Evolutionary conservation across 2,888 invertebrate species (phyloP).

Genomic region (Theretra japonica): DNA sequence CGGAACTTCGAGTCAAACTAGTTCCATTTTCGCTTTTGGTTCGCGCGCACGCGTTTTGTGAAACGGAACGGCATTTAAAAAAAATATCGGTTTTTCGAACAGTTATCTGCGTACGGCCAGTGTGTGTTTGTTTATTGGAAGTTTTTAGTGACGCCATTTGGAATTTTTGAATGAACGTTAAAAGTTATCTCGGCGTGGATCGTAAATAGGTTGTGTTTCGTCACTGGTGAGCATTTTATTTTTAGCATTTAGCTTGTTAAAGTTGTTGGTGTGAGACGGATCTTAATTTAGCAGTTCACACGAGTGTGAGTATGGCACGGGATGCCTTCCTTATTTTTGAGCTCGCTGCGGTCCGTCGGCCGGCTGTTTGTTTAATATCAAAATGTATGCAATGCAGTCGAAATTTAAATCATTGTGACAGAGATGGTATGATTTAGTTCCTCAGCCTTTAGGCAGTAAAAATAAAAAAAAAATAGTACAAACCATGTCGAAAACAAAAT

Average conservation of each 20-base stretch:
- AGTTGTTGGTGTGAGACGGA: conserved; percentile 75
- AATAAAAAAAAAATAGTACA: no score
- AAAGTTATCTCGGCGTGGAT: conserved; percentile 24
- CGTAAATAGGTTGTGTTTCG: conserved; percentile 77
- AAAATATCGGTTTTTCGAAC: conserved; percentile 52
- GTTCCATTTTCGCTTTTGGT: conserved; percentile 75
- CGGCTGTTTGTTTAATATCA: conserved; percentile 44
- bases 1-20: conserved; percentile 76
- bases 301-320: conserved; percentile 74
- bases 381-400: conserved; percentile 5
- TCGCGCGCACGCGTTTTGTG: conserved; percentile 65
- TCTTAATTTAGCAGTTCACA: conserved; percentile 81
- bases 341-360: conserved; percentile 47
- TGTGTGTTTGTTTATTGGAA: conserved; percentile 38
- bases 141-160: conserved; percentile 39
- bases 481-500: no score
- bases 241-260: conserved; percentile 82
- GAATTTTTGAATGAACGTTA: conserved; percentile 20
- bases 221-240: conserved; percentile 74
- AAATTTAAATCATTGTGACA: conserved; percentile 3
- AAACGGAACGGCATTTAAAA: conserved; percentile 54
- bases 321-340: conserved; percentile 74
- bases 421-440: background rate
- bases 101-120: conserved; percentile 30
- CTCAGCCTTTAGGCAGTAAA: background rate